These are phyloP conservation scores for Pissodes strobi DNA, from an alignment of 1,140 invertebrate genomes.

Conservation along the genomic window DNA sequence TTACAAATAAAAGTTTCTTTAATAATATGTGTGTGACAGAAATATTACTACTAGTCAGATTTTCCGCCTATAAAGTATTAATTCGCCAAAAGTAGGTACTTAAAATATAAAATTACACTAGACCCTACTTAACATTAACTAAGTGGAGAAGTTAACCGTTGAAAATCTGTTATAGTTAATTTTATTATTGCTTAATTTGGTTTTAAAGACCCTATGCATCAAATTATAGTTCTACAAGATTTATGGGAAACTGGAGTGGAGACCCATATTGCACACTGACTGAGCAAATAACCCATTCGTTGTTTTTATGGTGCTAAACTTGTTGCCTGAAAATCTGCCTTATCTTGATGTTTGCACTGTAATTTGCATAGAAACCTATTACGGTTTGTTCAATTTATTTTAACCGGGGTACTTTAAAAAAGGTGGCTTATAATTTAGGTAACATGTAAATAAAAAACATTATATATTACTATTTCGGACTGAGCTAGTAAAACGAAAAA, in stretches of 20 bases:
- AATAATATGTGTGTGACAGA: too few relatives aligned
- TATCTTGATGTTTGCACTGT: slow-evolving; percentile 4
- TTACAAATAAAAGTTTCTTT: too few relatives aligned
- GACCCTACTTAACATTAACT: too few relatives aligned
- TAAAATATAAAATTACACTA: too few relatives aligned
- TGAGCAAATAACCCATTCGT: slow-evolving; percentile 14
- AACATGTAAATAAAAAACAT: too few relatives aligned
- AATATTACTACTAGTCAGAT: too few relatives aligned
- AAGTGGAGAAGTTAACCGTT: neutral
- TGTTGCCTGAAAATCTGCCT: neutral
- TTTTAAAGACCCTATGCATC: neutral
- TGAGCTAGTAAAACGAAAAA: too few relatives aligned
- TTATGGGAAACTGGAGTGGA: slow-evolving; percentile 21
- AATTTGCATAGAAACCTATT: slow-evolving; percentile 19
- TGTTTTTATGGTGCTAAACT: slow-evolving; percentile 15
- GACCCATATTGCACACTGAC: slow-evolving; percentile 19
- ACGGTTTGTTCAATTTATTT: neutral
- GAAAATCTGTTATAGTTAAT: neutral
- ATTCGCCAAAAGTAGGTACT: too few relatives aligned
- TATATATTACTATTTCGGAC: too few relatives aligned
- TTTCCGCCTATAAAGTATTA: too few relatives aligned
- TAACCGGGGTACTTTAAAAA: too few relatives aligned
- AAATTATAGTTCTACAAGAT: slow-evolving; percentile 18
- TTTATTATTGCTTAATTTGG: neutral
- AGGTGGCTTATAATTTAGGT: too few relatives aligned